phyloP scores from a whole-genome alignment of 2,888 invertebrate genomes.

The Platynereis dumerilii region DNA sequence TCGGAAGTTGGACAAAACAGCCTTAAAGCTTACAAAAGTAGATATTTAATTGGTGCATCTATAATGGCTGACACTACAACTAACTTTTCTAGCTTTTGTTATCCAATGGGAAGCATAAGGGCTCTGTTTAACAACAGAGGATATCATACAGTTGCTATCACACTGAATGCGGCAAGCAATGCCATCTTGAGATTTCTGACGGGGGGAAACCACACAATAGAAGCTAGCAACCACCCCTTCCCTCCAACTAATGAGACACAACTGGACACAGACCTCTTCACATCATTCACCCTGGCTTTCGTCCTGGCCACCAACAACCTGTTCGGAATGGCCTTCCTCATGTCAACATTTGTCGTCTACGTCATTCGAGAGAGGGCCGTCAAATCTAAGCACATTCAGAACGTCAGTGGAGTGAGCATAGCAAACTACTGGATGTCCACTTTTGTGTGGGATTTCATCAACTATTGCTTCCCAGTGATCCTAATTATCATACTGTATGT shows the following conservation, averaged over 20 bases:
- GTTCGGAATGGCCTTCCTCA: conserved; percentile 58
- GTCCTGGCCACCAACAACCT: conserved; percentile 29
- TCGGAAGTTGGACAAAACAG: not conserved
- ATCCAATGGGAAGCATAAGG: conserved; percentile 48
- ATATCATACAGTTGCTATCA: conserved; percentile 75
- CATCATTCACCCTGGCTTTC: conserved; percentile 25
- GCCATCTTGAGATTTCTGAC: conserved; percentile 39
- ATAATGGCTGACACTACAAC: too few relatives aligned
- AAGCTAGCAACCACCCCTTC: conserved; percentile 73
- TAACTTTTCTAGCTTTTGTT: not conserved
- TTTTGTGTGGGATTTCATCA: conserved; percentile 73
- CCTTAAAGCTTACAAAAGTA: not conserved
- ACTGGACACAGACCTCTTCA: conserved; percentile 21
- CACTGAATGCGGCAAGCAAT: conserved; percentile 66
- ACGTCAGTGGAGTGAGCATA: conserved; percentile 51
- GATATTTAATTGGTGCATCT: not conserved
- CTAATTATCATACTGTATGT: conserved; percentile 71
- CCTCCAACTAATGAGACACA: conserved; percentile 58
- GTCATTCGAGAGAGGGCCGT: conserved; percentile 50
- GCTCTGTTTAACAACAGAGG: conserved; percentile 81
- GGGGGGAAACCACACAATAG: conserved; percentile 60
- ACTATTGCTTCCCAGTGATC: conserved; percentile 70
- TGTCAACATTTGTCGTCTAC: conserved; percentile 53
- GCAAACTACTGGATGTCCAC: conserved; percentile 75
- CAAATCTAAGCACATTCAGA: conserved; percentile 54